phyloP scores from a whole-genome alignment of 2,888 invertebrate genomes.

The Trachelus tabidus region DNA sequence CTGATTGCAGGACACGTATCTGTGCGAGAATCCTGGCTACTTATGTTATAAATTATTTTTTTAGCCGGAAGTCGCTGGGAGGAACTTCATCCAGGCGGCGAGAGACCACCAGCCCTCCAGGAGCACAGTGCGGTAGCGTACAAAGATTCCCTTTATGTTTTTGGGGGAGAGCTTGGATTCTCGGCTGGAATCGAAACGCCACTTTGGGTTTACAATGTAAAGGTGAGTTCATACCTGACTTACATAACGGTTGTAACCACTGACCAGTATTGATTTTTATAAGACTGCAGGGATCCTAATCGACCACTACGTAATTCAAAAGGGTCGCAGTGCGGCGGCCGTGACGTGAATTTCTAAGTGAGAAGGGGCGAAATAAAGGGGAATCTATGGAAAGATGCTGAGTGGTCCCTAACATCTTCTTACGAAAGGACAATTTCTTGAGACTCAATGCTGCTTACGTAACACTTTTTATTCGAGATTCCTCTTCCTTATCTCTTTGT shows the following conservation, averaged over 20 bases:
- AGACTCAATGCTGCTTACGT: no score
- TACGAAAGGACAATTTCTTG: no score
- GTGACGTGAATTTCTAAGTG: not conserved
- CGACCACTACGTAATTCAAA: not conserved
- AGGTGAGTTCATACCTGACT: slow-evolving; percentile 66
- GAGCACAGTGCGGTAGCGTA: slow-evolving; percentile 87
- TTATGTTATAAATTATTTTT: slow-evolving; percentile 37
- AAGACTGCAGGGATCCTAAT: not conserved
- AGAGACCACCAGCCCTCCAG: slow-evolving; percentile 82
- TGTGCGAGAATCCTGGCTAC: no score
- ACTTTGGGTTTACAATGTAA: slow-evolving; percentile 85
- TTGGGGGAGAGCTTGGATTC: slow-evolving; percentile 88
- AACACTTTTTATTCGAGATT: no score
- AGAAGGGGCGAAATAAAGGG: no score
- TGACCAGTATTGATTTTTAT: not conserved
- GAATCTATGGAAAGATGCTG: no score
- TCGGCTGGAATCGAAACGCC: slow-evolving; percentile 83
- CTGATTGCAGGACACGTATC: no score
- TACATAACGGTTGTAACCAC: not conserved
- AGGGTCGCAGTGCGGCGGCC: not conserved
- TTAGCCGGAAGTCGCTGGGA: slow-evolving; percentile 82
- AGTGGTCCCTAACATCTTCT: no score
- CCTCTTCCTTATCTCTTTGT: no score
- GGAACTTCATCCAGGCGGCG: slow-evolving; percentile 76
- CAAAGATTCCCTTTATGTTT: slow-evolving; percentile 81